Percentiles rank a stretch among this genome's conserved stretches.
Conservation (phyloP, 2,113 vertebrate genomes). For the Panurus biarmicus region DNA sequence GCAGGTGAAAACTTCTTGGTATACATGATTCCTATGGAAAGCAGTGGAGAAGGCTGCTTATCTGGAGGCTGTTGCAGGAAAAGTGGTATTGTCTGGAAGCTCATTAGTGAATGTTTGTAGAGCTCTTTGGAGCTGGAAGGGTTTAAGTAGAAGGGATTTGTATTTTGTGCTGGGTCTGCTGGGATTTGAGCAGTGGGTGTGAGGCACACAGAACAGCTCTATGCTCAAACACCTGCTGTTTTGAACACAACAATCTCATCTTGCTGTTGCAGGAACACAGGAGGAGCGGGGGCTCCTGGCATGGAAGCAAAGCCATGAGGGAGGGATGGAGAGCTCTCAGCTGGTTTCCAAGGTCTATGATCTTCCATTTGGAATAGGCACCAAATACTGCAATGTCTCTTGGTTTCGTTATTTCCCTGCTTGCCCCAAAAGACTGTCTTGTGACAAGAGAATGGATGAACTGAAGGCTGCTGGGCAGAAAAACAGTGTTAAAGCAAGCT, state of each 20-base stretch:
- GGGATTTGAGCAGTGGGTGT: not conserved
- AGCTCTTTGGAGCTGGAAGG: not conserved
- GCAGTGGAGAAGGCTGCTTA: not conserved
- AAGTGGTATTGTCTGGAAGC: not conserved
- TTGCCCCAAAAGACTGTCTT: slow-evolving; percentile 71
- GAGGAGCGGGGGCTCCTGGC: slow-evolving; percentile 83
- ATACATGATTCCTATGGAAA: not conserved
- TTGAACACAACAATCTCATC: not conserved
- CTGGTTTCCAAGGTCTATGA: slow-evolving; percentile 76
- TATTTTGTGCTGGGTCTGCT: not conserved
- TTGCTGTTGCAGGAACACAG: slow-evolving; percentile 75
- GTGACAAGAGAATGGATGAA: not conserved
- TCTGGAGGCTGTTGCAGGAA: not conserved
- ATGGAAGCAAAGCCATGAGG: slow-evolving; percentile 78
- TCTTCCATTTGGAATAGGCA: slow-evolving; percentile 83
- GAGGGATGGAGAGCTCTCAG: slow-evolving; percentile 47
- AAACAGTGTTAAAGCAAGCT: not conserved
- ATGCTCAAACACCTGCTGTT: rapidly evolving
- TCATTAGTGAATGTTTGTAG: not conserved
- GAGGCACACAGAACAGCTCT: not conserved
- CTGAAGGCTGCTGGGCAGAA: not conserved
- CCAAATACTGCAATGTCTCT: slow-evolving; percentile 61
- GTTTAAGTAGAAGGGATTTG: not conserved
- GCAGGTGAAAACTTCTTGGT: not conserved
- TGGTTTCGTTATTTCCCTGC: slow-evolving; percentile 78